These are phyloP conservation scores for Loxodonta africana DNA, from an alignment of 2,113 vertebrate genomes.

Conservation along the genomic window DNA sequence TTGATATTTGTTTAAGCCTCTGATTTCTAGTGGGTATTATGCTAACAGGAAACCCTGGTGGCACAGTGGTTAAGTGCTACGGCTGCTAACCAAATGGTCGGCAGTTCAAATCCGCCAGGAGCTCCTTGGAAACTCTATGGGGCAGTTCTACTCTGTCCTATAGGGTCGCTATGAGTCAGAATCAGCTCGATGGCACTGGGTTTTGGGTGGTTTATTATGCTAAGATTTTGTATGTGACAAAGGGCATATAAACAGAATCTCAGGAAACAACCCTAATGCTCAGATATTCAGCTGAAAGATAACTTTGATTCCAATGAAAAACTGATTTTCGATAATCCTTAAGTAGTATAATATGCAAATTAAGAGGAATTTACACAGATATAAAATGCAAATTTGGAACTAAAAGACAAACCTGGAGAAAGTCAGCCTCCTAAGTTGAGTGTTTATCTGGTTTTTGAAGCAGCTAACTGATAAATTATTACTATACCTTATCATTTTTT, in stretches of 20 bases:
- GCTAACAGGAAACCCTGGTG: neutral
- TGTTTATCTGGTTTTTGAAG: neutral
- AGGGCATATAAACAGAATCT: neutral
- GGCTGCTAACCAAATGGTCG: no score
- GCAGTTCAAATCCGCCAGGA: no score
- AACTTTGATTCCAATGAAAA: neutral
- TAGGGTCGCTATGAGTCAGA: no score
- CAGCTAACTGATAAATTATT: neutral
- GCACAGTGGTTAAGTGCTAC: no score
- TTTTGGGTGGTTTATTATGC: neutral
- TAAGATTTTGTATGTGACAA: neutral
- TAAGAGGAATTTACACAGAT: neutral
- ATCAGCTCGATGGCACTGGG: no score
- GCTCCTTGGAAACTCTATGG: no score
- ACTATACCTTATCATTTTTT: neutral
- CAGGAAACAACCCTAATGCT: neutral
- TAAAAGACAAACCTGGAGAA: neutral
- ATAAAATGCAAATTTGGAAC: neutral
- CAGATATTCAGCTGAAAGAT: neutral
- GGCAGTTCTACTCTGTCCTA: no score
- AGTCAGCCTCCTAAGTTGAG: neutral
- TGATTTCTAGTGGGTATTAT: neutral
- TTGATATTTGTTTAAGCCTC: neutral
- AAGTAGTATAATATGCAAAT: neutral
- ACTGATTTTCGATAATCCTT: neutral